These are phyloP conservation scores for Riparia riparia DNA, from an alignment of 2,113 vertebrate species.

Conservation along the genomic window DNA sequence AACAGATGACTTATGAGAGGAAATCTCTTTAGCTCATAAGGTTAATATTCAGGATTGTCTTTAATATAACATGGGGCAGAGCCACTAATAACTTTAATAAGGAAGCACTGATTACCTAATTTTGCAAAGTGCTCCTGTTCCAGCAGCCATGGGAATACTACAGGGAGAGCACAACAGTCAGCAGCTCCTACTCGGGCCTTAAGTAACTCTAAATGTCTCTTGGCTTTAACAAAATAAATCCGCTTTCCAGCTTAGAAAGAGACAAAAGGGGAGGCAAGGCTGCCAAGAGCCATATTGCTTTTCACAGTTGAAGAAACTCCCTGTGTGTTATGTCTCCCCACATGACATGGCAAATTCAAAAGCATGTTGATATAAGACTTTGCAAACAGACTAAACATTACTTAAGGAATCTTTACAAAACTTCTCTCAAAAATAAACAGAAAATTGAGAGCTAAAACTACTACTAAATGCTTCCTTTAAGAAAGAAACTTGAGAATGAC, in stretches of 20 bases:
- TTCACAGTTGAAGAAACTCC: slow-evolving; percentile 42
- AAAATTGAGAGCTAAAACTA: slow-evolving; percentile 44
- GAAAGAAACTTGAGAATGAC: slow-evolving; percentile 47
- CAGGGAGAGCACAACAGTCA: background rate
- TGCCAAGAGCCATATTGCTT: slow-evolving; percentile 64
- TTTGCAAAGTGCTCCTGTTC: background rate
- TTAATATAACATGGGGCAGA: background rate
- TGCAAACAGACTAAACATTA: slow-evolving; percentile 74
- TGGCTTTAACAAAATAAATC: slow-evolving; percentile 55
- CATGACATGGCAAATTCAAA: slow-evolving; percentile 31
- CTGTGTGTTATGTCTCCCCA: slow-evolving; percentile 4
- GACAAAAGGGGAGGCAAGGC: background rate
- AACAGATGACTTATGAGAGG: background rate
- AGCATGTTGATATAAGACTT: slow-evolving; percentile 53
- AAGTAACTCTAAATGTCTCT: slow-evolving; percentile 52
- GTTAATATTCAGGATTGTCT: slow-evolving; percentile 42
- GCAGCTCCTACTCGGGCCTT: slow-evolving; percentile 8
- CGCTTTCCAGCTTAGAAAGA: background rate
- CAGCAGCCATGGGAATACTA: background rate
- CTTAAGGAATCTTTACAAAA: slow-evolving; percentile 54
- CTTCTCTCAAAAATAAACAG: slow-evolving; percentile 55
- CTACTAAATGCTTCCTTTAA: slow-evolving; percentile 24
- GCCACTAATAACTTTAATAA: slow-evolving; percentile 41
- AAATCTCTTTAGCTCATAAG: background rate
- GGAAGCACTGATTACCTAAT: background rate